A percentile compares a stretch with the other conserved stretches of the same genome.
Conservation (phyloP, 2,113 vertebrate genomes). For the Cheilinus undulatus region DNA sequence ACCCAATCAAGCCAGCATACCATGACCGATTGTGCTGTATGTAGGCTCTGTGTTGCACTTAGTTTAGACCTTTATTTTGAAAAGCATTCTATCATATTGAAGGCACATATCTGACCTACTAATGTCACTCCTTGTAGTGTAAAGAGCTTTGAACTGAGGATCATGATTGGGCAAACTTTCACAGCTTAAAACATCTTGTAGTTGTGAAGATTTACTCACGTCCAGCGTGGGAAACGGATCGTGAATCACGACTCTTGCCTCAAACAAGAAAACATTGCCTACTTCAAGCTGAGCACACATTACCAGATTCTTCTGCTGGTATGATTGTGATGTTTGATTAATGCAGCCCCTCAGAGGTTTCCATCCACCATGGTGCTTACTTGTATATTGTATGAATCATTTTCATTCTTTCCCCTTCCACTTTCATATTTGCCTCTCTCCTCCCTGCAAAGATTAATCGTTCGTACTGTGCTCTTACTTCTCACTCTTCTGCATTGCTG, state of each 20-base stretch:
- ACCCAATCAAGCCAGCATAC: not conserved
- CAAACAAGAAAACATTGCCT: not conserved
- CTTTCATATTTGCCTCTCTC: conserved; percentile 15
- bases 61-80: not conserved
- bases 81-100: not conserved
- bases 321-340: conserved; percentile 34
- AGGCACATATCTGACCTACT: not conserved
- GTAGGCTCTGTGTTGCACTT: not conserved
- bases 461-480: conserved; percentile 21
- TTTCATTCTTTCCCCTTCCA: conserved; percentile 2
- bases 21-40: not conserved
- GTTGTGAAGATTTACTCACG: not conserved
- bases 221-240: not conserved
- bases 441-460: conserved; percentile 47
- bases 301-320: not conserved
- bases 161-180: not conserved
- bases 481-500: conserved; percentile 21
- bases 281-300: not conserved
- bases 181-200: not conserved
- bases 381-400: conserved; percentile 24
- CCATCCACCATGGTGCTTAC: not conserved
- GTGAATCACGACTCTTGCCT: not conserved
- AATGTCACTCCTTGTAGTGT: not conserved
- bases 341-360: conserved; percentile 30
- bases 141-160: not conserved